Conservation (phyloP, 2,888 invertebrate species). For the Torymus auratus region DNA sequence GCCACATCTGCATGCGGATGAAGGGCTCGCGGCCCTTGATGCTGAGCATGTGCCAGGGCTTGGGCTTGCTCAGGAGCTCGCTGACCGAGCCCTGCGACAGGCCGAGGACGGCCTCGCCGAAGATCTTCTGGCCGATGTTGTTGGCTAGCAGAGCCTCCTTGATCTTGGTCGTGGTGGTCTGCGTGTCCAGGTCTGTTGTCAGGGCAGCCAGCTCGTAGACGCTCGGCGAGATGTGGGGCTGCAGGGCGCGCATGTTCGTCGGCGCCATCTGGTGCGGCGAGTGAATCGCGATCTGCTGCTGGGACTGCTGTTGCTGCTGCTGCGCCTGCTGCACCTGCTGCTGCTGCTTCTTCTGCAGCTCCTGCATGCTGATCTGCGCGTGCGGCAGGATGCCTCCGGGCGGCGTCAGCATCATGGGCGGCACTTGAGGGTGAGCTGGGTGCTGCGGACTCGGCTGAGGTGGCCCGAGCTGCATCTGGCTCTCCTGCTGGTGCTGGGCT, state of each 20-base stretch:
- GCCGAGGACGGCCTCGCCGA: conserved; percentile 98
- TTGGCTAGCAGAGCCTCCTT: conserved; percentile 97
- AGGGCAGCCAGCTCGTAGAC: conserved; percentile 98
- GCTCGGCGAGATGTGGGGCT: conserved; percentile 93
- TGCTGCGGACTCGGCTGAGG: conserved; percentile 73
- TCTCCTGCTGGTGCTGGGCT: conserved; percentile 74
- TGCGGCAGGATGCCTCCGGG: conserved; percentile 88
- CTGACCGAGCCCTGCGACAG: conserved; percentile 98
- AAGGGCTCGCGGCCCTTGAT: conserved; percentile 98
- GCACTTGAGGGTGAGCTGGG: conserved; percentile 69
- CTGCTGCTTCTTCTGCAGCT: conserved; percentile 78
- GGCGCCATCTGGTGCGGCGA: conserved; percentile 82
- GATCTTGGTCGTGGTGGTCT: conserved; percentile 96
- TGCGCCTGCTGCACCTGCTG: conserved; percentile 67
- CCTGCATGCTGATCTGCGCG: conserved; percentile 80
- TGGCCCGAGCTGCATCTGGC: conserved; percentile 72
- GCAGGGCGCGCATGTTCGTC: conserved; percentile 84
- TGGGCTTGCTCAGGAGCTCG: conserved; percentile 97
- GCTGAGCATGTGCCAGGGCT: conserved; percentile 99
- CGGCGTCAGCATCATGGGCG: conserved; percentile 85
- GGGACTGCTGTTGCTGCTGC: conserved; percentile 78
- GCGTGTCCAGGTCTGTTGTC: conserved; percentile 97
- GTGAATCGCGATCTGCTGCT: conserved; percentile 78
- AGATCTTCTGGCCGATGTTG: conserved; percentile 98
- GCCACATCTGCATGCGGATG: conserved; percentile 97